These are phyloP conservation scores for Pontoporia blainvillei DNA, from an alignment of 2,113 vertebrate genomes.

Conservation along the genomic window DNA sequence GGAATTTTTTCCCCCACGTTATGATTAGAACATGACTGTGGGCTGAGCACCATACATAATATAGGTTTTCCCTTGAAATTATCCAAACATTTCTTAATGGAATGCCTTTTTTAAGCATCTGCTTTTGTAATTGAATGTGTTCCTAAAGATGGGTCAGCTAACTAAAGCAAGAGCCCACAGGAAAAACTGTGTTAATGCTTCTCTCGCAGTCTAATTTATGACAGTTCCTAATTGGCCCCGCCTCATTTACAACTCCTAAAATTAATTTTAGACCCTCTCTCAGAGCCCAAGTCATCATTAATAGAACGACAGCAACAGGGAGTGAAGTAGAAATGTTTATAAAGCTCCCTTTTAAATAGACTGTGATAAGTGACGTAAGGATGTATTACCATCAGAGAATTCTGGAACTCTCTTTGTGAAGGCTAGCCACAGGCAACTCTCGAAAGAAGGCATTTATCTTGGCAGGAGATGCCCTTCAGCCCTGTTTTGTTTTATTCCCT, in stretches of 20 bases:
- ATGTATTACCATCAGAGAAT: conserved; percentile 74
- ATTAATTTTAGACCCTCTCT: conserved; percentile 72
- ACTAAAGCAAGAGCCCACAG: conserved; percentile 50
- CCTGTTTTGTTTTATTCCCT: conserved; percentile 65
- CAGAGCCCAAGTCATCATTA: conserved; percentile 72
- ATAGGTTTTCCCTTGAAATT: conserved; percentile 57
- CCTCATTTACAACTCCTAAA: conserved; percentile 56
- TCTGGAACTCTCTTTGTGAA: conserved; percentile 73
- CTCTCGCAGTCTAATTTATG: conserved; percentile 36
- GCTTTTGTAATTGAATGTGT: conserved; percentile 72
- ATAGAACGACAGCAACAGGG: conserved; percentile 73
- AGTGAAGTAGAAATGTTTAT: conserved; percentile 83
- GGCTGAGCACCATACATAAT: conserved; percentile 66
- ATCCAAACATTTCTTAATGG: conserved; percentile 74
- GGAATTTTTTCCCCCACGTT: conserved; percentile 64
- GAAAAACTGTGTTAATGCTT: conserved; percentile 34
- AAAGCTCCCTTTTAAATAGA: conserved; percentile 81
- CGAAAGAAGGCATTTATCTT: conserved; percentile 81
- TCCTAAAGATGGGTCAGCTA: conserved; percentile 54
- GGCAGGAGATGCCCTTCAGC: conserved; percentile 72
- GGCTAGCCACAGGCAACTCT: conserved; percentile 76
- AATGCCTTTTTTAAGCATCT: conserved; percentile 67
- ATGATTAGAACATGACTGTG: conserved; percentile 73
- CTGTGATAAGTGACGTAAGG: conserved; percentile 77
- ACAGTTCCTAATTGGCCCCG: conserved; percentile 59